Evolutionary conservation across 2,113 vertebrate species (phyloP), one percentile per base, ranked within the genome.

Genomic region (Casuarius casuarius): DNA sequence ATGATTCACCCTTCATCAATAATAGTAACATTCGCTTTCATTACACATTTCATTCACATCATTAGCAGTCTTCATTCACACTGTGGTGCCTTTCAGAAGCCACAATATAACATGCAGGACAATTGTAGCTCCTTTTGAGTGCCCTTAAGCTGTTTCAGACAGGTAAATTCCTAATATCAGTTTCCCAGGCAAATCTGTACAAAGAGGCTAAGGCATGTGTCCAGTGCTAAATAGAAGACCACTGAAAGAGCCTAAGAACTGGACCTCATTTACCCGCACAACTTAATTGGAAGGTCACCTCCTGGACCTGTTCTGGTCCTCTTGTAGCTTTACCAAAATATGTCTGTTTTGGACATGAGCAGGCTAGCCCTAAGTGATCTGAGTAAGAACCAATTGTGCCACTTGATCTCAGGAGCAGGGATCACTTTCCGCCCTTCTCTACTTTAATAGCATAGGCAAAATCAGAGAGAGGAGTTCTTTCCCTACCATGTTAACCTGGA

Each of bases 1-100:
- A 40, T 40, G 0, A 61, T 83, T 78, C 9, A 26, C 3, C 3
- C 4, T 70, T 9, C 54, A 75, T 13, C 8, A 31, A 5, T 59
- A 59, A 59, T 18, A 59, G 29, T 18, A 59, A 33, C 31, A 31
- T 35, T 85, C 51, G 26, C 23, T 52, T 52, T 52, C 21, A 21
- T 46, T 46, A 49, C 49, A 49, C 18, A 17, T 20, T 51, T 51
- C 19, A 51, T 51, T 51, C 49, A 51, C 49, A 51, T 49, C 38
- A 38, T 46, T 16, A 46, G 14, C 26, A 10, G 4, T 52, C 28
- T 52, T 52, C 22, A 52, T 52, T 52, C 51, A 52, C 51, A 52
- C 22, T 38, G 18, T 15, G 42, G 11, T 12, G 4, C 13, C 3
- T 73, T 44, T 78, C 8, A 44, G 26, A n/a, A 2, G 1, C 6